Percentiles rank a stretch among this genome's conserved stretches.
Evolutionary conservation across 2,797 vertebrate genomes (phyloP).

Genomic region (Sebastes miniatus): DNA sequence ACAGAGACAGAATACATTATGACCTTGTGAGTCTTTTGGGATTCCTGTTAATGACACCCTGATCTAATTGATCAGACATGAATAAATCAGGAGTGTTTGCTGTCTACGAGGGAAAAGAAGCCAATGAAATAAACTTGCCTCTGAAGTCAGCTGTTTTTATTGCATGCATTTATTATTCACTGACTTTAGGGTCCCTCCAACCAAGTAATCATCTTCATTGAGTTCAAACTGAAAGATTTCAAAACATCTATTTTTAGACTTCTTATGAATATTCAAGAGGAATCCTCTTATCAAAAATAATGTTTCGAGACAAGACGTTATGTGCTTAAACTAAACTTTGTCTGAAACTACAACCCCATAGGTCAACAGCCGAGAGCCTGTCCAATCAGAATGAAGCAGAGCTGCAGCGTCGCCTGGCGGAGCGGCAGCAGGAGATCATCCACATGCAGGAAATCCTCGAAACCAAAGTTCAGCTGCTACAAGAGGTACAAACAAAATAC

Average conservation of each 20-base stretch:
- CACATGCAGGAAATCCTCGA: constrained; percentile 86
- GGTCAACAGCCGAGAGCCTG: constrained; percentile 80
- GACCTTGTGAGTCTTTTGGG: not conserved
- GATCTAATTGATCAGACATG: not conserved
- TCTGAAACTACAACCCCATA: constrained; percentile 41
- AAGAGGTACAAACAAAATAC: constrained; percentile 78
- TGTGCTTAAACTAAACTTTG: not conserved
- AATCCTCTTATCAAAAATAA: not conserved
- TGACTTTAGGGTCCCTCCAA: not conserved
- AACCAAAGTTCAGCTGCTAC: constrained; percentile 88
- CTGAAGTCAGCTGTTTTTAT: not conserved
- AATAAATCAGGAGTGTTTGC: constrained; percentile 2
- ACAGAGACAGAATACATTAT: not conserved
- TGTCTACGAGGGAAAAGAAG: not conserved
- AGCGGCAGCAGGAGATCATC: constrained; percentile 85
- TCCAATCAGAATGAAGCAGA: constrained; percentile 85
- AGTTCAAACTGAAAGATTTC: not conserved
- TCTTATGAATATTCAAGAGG: not conserved
- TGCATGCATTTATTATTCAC: not conserved
- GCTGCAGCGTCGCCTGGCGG: constrained; percentile 80
- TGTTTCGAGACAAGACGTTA: not conserved
- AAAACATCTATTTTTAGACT: not conserved
- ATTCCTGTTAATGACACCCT: not conserved
- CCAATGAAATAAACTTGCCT: not conserved
- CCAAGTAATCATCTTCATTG: not conserved